phyloP scores from a whole-genome alignment of 35 echinoderm and acorn worm genomes.

The Ophiothrix spiculata region DNA sequence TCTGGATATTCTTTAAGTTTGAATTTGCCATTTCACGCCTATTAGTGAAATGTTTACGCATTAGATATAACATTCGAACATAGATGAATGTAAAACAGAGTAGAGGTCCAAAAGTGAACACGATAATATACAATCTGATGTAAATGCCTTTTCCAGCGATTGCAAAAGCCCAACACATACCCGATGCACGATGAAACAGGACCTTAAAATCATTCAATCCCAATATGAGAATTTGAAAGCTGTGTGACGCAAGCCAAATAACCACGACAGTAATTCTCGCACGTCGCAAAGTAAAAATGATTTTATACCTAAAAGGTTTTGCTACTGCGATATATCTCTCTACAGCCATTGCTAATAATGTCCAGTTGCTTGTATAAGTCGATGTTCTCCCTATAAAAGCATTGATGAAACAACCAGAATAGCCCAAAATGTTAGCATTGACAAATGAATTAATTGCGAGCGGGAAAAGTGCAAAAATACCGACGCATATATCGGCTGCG shows the following conservation, averaged over 20 bases:
- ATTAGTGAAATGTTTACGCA: not conserved
- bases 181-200: not conserved
- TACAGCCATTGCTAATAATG: not conserved
- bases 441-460: not conserved
- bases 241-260: not conserved
- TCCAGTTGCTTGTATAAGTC: not conserved
- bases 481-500: not conserved
- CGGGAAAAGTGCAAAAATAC: not conserved
- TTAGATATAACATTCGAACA: not conserved
- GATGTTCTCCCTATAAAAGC: not conserved
- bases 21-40: not conserved
- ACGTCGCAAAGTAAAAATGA: not conserved
- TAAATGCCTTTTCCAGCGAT: not conserved
- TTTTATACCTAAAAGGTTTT: not conserved
- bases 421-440: not conserved
- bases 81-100: not conserved
- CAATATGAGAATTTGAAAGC: not conserved
- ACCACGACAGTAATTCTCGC: not conserved
- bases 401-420: not conserved
- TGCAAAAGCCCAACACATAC: not conserved
- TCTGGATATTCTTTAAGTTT: too few species aligned
- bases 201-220: not conserved
- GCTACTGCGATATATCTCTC: not conserved
- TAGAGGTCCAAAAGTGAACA: not conserved
- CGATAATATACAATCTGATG: not conserved